A percentile compares a stretch with the other conserved stretches of the same genome.
phyloP scores from a whole-genome alignment of 2,888 invertebrate species.

The Galeruca laticollis region DNA sequence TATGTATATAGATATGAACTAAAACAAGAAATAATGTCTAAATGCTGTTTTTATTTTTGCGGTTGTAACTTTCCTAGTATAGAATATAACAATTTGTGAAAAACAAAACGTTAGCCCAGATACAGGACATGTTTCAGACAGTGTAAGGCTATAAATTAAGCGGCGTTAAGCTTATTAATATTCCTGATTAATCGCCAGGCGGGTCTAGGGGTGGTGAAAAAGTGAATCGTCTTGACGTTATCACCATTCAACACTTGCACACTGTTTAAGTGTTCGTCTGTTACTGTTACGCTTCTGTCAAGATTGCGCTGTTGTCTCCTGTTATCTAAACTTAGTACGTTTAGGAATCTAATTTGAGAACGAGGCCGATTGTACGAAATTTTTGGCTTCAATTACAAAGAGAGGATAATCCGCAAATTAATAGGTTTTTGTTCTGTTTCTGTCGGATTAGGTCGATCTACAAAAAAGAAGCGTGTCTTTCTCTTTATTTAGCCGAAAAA shows the following conservation, averaged over 20 bases:
- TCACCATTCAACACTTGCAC: conserved; percentile 20
- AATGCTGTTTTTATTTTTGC: too few relatives aligned
- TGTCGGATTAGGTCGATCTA: too few relatives aligned
- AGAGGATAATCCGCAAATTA: too few relatives aligned
- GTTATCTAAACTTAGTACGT: neutral
- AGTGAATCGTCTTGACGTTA: conserved; percentile 21
- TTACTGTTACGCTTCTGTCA: conserved; percentile 13
- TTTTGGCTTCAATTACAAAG: too few relatives aligned
- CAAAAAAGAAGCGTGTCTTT: too few relatives aligned
- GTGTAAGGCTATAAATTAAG: conserved; percentile 18
- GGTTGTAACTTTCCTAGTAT: too few relatives aligned
- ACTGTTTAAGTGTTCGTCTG: conserved; percentile 23
- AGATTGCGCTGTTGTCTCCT: neutral
- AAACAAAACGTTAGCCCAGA: neutral
- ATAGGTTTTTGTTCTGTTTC: too few relatives aligned
- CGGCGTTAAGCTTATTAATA: conserved; percentile 23
- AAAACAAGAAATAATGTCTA: too few relatives aligned
- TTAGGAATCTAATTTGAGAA: too few relatives aligned
- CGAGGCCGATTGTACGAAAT: too few relatives aligned
- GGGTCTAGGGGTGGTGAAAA: conserved; percentile 19
- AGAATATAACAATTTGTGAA: neutral
- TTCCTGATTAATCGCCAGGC: conserved; percentile 20
- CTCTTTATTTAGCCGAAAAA: too few relatives aligned
- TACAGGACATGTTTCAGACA: neutral
- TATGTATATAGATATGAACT: too few relatives aligned